These are phyloP conservation scores for Nothocercus nigrocapillus DNA, from an alignment of 2,113 vertebrate species.

Conservation along the genomic window DNA sequence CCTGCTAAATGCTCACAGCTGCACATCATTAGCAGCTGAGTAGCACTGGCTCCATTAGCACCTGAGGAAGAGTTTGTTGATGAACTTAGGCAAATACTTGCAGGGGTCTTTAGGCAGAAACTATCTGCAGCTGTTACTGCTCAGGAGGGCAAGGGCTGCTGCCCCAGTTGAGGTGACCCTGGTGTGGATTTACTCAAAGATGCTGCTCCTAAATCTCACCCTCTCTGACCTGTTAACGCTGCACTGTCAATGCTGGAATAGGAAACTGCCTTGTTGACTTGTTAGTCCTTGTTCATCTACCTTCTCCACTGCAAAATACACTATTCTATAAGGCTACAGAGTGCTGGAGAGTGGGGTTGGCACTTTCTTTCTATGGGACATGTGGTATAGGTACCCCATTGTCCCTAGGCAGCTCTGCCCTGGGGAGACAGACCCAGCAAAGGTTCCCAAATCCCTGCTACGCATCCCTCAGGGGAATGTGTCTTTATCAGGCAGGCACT, in stretches of 20 bases:
- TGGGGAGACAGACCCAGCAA: accelerated
- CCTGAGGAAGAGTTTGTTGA: background rate
- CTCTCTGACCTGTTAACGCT: background rate
- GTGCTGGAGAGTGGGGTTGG: background rate
- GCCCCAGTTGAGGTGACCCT: background rate
- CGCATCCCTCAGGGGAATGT: background rate
- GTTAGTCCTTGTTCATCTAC: background rate
- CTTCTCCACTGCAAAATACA: background rate
- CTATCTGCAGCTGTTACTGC: background rate
- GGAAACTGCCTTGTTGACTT: background rate
- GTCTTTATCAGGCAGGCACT: background rate
- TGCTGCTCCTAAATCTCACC: background rate
- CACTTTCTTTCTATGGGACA: background rate
- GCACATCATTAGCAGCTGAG: background rate
- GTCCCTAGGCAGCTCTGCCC: background rate
- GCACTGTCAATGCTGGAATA: background rate
- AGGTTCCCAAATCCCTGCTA: background rate
- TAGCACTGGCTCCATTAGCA: background rate
- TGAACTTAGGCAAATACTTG: background rate
- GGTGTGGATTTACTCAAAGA: accelerated
- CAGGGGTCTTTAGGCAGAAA: background rate
- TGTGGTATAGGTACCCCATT: background rate
- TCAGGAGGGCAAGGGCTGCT: background rate
- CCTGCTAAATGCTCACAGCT: background rate
- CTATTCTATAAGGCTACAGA: background rate